Percentiles rank a stretch among this genome's conserved stretches.
phyloP scores from a whole-genome alignment of 2,888 invertebrate species.

The Apoderus coryli region DNA sequence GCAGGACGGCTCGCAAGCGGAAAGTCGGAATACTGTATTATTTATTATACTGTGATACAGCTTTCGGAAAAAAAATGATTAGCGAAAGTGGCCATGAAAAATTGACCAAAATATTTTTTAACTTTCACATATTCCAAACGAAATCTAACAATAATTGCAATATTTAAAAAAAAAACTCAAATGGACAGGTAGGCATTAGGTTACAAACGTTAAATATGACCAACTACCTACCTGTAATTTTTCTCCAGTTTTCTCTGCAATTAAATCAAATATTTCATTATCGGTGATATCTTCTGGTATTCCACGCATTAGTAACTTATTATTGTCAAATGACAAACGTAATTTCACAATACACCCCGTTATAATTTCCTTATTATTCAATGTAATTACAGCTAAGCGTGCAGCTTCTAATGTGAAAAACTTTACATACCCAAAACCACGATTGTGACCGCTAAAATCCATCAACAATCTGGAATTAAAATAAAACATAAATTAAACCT shows the following conservation, averaged over 20 bases:
- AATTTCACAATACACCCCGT: slow-evolving; percentile 52
- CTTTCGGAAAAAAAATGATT: no score
- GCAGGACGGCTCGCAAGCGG: no score
- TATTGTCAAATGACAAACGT: slow-evolving; percentile 63
- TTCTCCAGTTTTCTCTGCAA: slow-evolving; percentile 13
- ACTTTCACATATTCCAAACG: no score
- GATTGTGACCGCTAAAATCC: slow-evolving; percentile 59
- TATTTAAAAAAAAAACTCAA: no score
- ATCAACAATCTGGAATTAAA: slow-evolving; percentile 77
- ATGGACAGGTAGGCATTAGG: no score
- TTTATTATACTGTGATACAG: no score
- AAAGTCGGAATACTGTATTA: no score
- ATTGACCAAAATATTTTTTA: no score
- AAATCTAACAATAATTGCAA: no score
- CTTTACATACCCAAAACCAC: slow-evolving; percentile 57
- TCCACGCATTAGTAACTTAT: slow-evolving; percentile 50
- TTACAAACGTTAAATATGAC: no score
- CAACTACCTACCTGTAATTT: slow-evolving; percentile 14
- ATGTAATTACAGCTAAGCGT: slow-evolving; percentile 41
- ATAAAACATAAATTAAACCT: no score
- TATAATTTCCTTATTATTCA: slow-evolving; percentile 53
- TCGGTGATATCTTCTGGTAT: slow-evolving; percentile 13
- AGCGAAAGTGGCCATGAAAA: no score
- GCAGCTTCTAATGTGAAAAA: slow-evolving; percentile 43
- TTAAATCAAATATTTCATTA: slow-evolving; percentile 9